Evolutionary conservation across 2,888 invertebrate species (phyloP).

Genomic region (Diarsia mendica): DNA sequence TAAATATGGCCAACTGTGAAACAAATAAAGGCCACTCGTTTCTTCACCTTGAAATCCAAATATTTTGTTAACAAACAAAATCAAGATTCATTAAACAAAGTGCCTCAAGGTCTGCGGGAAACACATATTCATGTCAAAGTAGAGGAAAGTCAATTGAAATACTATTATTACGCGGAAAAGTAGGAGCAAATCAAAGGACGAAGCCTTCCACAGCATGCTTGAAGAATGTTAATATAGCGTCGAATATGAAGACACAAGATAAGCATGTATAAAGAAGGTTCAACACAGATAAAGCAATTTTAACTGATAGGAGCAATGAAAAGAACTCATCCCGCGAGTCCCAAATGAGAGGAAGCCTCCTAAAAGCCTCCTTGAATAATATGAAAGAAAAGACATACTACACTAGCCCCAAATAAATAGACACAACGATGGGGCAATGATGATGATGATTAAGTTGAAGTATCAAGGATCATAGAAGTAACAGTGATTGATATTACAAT

Average conservation of each 20-base stretch:
- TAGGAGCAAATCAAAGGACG: constrained; percentile 63
- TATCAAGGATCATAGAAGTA: not conserved
- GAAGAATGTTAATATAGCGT: constrained; percentile 67
- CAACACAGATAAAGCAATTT: not conserved
- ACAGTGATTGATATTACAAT: not conserved
- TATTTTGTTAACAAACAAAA: constrained; percentile 43
- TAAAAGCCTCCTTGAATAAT: not conserved
- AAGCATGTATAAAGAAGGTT: constrained; percentile 21
- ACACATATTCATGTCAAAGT: constrained; percentile 21
- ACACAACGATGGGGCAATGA: not conserved
- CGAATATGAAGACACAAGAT: not conserved
- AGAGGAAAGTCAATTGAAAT: constrained; percentile 51
- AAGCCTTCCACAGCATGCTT: constrained; percentile 64
- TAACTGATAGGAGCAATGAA: too few species aligned
- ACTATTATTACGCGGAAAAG: constrained; percentile 52
- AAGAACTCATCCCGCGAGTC: too few species aligned
- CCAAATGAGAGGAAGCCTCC: too few species aligned
- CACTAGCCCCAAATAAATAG: not conserved
- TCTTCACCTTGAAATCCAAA: constrained; percentile 47
- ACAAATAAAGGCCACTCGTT: constrained; percentile 33
- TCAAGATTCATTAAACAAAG: constrained; percentile 50
- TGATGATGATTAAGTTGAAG: not conserved
- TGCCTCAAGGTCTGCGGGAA: constrained; percentile 53
- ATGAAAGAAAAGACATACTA: not conserved
- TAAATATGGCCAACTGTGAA: constrained; percentile 24